phyloP scores from a whole-genome alignment of 2,888 invertebrate genomes.

The Prosopocoilus inquinatus region DNA sequence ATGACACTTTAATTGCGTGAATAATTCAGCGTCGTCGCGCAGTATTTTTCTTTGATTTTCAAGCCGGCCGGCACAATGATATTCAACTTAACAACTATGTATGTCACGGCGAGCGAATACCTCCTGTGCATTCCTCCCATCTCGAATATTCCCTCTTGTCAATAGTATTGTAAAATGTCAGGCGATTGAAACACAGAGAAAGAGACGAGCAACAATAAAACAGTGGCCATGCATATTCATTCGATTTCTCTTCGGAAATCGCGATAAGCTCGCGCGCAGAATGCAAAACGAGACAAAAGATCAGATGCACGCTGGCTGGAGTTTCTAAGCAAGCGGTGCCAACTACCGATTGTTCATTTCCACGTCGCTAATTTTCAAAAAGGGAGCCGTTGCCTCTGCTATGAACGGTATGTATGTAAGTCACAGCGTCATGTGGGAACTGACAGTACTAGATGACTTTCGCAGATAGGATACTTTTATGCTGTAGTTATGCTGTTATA shows the following conservation, averaged over 20 bases:
- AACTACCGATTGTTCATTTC: constrained; percentile 5
- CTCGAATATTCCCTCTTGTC: too few species aligned
- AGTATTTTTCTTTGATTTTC: too few species aligned
- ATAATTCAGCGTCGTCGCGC: too few species aligned
- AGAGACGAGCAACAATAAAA: too few species aligned
- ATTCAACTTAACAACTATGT: too few species aligned
- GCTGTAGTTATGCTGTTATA: neutral
- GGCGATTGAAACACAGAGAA: too few species aligned
- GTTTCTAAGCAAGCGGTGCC: neutral
- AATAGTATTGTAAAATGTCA: too few species aligned
- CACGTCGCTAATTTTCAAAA: constrained; percentile 2
- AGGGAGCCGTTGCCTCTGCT: neutral
- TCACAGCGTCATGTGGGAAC: constrained; percentile 4
- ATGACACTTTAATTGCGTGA: too few species aligned
- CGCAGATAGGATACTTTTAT: neutral
- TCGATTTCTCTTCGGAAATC: neutral
- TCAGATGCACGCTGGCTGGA: neutral
- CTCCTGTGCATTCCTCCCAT: too few species aligned
- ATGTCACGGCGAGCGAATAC: too few species aligned
- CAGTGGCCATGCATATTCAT: too few species aligned
- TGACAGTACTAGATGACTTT: constrained; percentile 2
- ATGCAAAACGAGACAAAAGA: constrained; percentile 1
- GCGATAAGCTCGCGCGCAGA: neutral
- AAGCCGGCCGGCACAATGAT: too few species aligned
- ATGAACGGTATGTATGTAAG: constrained; percentile 4